These are phyloP conservation scores for Myotis findleyi DNA, from an alignment of 2,797 vertebrate genomes.

Conservation along the genomic window DNA sequence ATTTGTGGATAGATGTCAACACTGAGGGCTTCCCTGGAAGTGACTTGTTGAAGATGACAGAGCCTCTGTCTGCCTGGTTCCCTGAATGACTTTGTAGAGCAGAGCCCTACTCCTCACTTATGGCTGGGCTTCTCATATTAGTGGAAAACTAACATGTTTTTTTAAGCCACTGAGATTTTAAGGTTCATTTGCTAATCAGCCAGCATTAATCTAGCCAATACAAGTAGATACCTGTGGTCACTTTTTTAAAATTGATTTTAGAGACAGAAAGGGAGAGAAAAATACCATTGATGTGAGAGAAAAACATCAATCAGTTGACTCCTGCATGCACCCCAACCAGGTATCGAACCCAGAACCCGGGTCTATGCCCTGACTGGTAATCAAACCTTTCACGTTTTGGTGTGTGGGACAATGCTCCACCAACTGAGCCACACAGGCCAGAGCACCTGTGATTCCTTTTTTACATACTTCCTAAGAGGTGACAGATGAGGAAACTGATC, in stretches of 20 bases:
- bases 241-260: background rate
- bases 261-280: background rate
- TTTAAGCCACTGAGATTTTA: slow-evolving; percentile 6
- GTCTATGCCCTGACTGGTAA: background rate
- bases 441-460: background rate
- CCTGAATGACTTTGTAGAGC: background rate
- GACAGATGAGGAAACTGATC: background rate
- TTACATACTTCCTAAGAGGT: slow-evolving; percentile 8
- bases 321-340: background rate
- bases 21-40: background rate
- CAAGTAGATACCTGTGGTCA: background rate
- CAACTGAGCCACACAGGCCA: background rate
- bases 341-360: background rate
- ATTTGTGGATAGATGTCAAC: background rate
- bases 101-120: background rate
- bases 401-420: background rate
- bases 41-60: background rate
- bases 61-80: background rate
- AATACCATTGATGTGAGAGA: background rate
- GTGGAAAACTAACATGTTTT: background rate
- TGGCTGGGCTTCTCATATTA: background rate
- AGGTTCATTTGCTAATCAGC: background rate
- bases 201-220: slow-evolving; percentile 40
- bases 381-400: background rate
- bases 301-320: background rate